Evolutionary conservation across 1,140 invertebrate genomes (phyloP).

Genomic region (Diabrotica undecimpunctata): DNA sequence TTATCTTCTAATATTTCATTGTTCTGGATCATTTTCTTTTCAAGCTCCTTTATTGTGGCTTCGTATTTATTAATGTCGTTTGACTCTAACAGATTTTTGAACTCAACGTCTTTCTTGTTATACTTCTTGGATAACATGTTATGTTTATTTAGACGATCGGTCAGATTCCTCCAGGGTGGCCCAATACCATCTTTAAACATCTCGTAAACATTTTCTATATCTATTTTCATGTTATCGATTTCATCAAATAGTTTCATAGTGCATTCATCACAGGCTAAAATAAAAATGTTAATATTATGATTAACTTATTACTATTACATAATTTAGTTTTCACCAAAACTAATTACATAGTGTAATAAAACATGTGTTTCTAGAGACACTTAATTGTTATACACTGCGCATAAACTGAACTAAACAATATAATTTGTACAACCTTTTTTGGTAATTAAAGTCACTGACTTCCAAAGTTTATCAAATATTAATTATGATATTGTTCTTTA

Average conservation of each 20-base stretch:
- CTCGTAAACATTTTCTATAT: conserved; percentile 37
- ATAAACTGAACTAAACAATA: too few species aligned
- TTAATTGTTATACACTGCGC: too few species aligned
- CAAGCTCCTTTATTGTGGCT: conserved; percentile 26
- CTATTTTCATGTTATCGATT: conserved; percentile 35
- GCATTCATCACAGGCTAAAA: conserved; percentile 88
- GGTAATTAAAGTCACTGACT: too few species aligned
- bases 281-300: conserved; percentile 17
- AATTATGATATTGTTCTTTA: too few species aligned
- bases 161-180: conserved; percentile 40
- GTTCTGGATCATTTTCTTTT: conserved; percentile 19
- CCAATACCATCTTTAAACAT: conserved; percentile 36
- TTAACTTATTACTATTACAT: conserved; percentile 8
- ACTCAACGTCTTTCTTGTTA: conserved; percentile 46
- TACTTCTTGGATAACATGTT: conserved; percentile 23
- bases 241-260: conserved; percentile 78
- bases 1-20: conserved; percentile 10
- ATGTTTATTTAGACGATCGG: conserved; percentile 22
- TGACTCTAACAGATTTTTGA: conserved; percentile 51
- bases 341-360: too few species aligned
- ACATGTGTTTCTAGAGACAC: too few species aligned
- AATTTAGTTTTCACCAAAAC: too few species aligned
- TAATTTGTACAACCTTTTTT: too few species aligned
- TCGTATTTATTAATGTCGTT: conserved; percentile 37
- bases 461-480: too few species aligned